These are phyloP conservation scores for Calliphora vicina DNA, from an alignment of 1,140 invertebrate genomes.

Conservation along the genomic window DNA sequence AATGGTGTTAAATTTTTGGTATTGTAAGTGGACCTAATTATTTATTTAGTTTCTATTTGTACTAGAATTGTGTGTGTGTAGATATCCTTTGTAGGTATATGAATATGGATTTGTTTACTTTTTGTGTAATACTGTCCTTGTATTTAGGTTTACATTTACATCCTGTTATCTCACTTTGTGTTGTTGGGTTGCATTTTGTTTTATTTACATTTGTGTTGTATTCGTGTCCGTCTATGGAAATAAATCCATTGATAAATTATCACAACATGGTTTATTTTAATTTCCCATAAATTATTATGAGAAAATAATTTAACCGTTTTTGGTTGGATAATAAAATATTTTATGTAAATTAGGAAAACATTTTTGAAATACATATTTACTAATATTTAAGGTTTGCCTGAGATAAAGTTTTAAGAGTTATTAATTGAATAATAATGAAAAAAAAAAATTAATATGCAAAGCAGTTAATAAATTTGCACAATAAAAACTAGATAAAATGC, in stretches of 20 bases:
- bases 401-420: too few relatives aligned
- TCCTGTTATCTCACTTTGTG: background rate
- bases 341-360: background rate
- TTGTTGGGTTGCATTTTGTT: background rate
- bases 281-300: background rate
- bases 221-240: background rate
- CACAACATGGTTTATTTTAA: background rate
- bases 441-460: too few relatives aligned
- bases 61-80: background rate
- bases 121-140: background rate
- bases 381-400: too few relatives aligned
- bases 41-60: too few relatives aligned
- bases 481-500: too few relatives aligned
- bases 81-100: background rate
- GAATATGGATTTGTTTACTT: background rate
- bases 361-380: background rate
- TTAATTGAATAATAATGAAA: too few relatives aligned
- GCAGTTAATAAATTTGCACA: too few relatives aligned
- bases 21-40: too few relatives aligned
- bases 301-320: background rate
- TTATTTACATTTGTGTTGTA: background rate
- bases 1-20: background rate
- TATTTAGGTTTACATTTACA: background rate
- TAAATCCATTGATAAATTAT: background rate
- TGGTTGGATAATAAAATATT: background rate